These are phyloP conservation scores for Felis chaus DNA, from an alignment of 2,113 vertebrate species.

Conservation along the genomic window DNA sequence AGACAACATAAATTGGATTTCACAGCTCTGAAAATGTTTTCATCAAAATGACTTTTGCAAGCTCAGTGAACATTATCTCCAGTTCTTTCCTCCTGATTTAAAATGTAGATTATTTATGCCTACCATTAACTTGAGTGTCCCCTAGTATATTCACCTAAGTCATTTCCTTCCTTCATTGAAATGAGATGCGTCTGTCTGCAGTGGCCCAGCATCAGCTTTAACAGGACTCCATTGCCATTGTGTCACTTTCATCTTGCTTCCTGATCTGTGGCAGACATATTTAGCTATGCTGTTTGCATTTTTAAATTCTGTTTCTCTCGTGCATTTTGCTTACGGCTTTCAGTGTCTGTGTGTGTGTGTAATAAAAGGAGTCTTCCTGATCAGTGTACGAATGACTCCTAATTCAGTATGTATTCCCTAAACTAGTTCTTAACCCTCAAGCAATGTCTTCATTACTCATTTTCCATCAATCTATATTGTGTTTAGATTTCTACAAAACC, in stretches of 20 bases:
- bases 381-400: constrained; percentile 64
- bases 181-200: not conserved
- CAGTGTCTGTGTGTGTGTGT: not conserved
- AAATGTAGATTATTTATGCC: not conserved
- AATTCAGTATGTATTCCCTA: constrained; percentile 66
- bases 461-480: not conserved
- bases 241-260: not conserved
- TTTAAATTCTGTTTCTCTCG: not conserved
- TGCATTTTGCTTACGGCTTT: constrained; percentile 1
- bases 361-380: constrained; percentile 57
- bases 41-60: constrained; percentile 31
- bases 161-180: not conserved
- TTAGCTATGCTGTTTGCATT: not conserved
- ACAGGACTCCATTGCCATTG: not conserved
- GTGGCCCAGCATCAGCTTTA: not conserved
- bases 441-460: constrained; percentile 56
- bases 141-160: not conserved
- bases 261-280: not conserved
- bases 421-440: constrained; percentile 62
- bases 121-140: constrained; percentile 34
- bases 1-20: not conserved
- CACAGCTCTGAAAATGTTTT: not conserved
- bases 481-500: constrained; percentile 46
- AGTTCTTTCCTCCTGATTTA: not conserved
- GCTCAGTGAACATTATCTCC: not conserved